Conservation (phyloP, 2,797 vertebrate genomes). For the Falco naumanni region DNA sequence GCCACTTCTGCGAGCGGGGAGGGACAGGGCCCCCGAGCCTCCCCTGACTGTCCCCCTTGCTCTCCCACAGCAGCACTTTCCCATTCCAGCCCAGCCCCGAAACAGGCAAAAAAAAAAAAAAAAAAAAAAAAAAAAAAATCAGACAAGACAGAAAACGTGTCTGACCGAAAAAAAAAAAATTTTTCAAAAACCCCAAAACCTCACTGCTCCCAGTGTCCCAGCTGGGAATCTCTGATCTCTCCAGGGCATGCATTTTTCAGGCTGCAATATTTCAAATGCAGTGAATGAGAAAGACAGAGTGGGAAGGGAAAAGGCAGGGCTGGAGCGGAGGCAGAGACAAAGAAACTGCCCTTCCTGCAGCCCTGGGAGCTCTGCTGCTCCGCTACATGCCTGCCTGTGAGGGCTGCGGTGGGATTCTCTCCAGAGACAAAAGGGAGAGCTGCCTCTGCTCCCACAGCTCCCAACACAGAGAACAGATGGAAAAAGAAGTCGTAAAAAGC, state of each 20-base stretch:
- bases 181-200: neutral
- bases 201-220: neutral
- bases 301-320: neutral
- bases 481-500: neutral
- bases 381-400: neutral
- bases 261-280: constrained; percentile 1
- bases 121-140: too few relatives aligned
- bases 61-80: constrained; percentile 20
- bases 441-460: neutral
- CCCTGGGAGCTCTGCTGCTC: neutral
- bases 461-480: neutral
- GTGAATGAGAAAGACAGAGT: neutral
- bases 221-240: neutral
- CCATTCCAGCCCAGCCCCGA: constrained; percentile 3
- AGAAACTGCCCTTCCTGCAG: constrained; percentile 44
- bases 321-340: constrained; percentile 56
- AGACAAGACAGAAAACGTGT: neutral
- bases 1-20: neutral
- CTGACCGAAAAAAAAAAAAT: neutral
- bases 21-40: constrained; percentile 15
- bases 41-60: constrained; percentile 29
- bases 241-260: neutral
- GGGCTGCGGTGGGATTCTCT: neutral
- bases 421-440: constrained; percentile 21
- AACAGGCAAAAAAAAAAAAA: neutral